Percentiles rank a stretch among this genome's conserved stretches.
Conservation (phyloP, 1,140 invertebrate species). For the Drosophila murphyi region DNA sequence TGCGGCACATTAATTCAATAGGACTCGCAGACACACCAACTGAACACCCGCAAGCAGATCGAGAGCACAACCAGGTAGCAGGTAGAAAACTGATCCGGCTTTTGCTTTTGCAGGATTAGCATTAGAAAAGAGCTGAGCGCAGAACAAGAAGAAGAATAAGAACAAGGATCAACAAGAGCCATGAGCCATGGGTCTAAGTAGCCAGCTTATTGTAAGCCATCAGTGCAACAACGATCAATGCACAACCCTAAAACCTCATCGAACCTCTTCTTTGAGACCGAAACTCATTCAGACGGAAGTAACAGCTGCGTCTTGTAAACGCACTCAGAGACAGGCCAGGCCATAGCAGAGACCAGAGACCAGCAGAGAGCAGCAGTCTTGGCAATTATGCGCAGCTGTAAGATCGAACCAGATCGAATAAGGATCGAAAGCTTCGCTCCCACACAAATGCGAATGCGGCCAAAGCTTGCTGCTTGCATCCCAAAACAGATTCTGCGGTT, state of each 20-base stretch:
- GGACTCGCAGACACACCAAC: constrained; percentile 23
- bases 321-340: constrained; percentile 31
- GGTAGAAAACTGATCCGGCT: constrained; percentile 64
- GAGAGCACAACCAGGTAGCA: constrained; percentile 28
- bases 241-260: constrained; percentile 16
- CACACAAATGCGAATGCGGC: constrained; percentile 62
- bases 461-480: constrained; percentile 46
- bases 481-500: constrained; percentile 34
- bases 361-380: constrained; percentile 12
- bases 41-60: constrained; percentile 31
- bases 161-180: constrained; percentile 43
- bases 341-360: no score
- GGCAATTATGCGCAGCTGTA: constrained; percentile 79
- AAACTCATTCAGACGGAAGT: constrained; percentile 67
- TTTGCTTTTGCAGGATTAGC: constrained; percentile 58
- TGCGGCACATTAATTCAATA: constrained; percentile 74
- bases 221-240: constrained; percentile 3
- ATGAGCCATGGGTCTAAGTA: constrained; percentile 38
- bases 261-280: constrained; percentile 2
- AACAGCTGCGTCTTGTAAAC: constrained; percentile 71
- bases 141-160: not conserved
- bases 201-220: constrained; percentile 50
- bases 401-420: constrained; percentile 50
- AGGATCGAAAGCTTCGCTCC: constrained; percentile 73
- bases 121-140: constrained; percentile 47